Percentiles rank a stretch among this genome's conserved stretches.
Conservation (phyloP, 2,888 invertebrate species). For the Synergus japonicus region DNA sequence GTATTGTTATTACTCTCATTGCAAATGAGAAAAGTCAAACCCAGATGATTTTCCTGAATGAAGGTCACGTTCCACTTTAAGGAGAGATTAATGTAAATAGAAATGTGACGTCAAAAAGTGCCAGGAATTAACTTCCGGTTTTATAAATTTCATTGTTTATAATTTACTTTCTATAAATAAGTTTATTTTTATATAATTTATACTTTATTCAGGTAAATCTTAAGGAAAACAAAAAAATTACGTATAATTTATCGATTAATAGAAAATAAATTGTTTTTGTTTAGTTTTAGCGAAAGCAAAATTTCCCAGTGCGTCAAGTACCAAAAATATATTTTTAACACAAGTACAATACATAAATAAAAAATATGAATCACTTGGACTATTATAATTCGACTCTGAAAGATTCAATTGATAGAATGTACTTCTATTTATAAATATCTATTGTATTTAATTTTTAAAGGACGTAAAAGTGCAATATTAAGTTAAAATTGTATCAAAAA, state of each 20-base stretch:
- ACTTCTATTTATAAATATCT: no score
- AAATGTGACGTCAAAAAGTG: background rate
- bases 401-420: no score
- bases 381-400: no score
- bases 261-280: background rate
- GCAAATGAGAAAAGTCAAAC: background rate
- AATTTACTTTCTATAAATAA: background rate
- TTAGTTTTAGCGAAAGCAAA: background rate
- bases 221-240: no score
- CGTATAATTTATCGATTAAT: no score
- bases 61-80: constrained; percentile 33
- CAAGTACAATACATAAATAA: background rate
- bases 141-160: background rate
- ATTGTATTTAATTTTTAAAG: no score
- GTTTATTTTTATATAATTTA: background rate
- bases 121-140: background rate
- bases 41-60: background rate
- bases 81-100: constrained; percentile 6
- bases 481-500: background rate
- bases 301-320: background rate
- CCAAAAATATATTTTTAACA: background rate
- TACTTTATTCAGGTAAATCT: background rate
- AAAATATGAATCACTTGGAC: no score
- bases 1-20: background rate
- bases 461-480: background rate